phyloP scores from a whole-genome alignment of 1,140 invertebrate species.

The Andrena cerasifolii region DNA sequence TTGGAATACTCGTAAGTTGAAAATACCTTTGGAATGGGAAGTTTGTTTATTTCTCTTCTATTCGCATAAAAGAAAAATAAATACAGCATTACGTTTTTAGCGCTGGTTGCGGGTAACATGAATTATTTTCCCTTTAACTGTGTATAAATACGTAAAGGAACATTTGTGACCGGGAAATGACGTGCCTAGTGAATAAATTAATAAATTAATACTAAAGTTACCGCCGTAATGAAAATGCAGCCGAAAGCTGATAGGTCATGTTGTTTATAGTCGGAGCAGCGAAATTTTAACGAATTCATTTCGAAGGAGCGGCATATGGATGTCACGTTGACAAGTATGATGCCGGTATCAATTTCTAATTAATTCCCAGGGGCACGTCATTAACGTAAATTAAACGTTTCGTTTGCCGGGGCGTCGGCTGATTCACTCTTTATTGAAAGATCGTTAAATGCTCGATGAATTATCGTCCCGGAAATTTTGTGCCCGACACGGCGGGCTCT shows the following conservation, averaged over 20 bases:
- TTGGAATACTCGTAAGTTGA: too few species aligned
- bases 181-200: background rate
- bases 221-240: background rate
- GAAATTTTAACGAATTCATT: conserved; percentile 23
- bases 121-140: too few species aligned
- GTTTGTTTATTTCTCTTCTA: too few species aligned
- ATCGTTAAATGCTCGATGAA: conserved; percentile 67
- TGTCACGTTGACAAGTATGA: conserved; percentile 21
- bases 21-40: too few species aligned
- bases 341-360: conserved; percentile 58
- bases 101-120: too few species aligned
- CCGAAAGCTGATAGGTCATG: background rate
- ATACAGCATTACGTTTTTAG: too few species aligned
- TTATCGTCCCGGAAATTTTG: conserved; percentile 67
- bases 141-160: too few species aligned
- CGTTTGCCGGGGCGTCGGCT: conserved; percentile 56
- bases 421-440: conserved; percentile 68
- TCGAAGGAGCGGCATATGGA: background rate
- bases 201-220: too few species aligned
- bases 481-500: conserved; percentile 57
- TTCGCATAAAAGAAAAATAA: too few species aligned
- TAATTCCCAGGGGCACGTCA: conserved; percentile 57
- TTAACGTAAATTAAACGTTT: conserved; percentile 69
- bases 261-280: background rate
- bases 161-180: background rate